Evolutionary conservation across 2,797 vertebrate genomes (phyloP), one percentile per base, ranked within the genome.

Genomic region (Etheostoma nigrum): DNA sequence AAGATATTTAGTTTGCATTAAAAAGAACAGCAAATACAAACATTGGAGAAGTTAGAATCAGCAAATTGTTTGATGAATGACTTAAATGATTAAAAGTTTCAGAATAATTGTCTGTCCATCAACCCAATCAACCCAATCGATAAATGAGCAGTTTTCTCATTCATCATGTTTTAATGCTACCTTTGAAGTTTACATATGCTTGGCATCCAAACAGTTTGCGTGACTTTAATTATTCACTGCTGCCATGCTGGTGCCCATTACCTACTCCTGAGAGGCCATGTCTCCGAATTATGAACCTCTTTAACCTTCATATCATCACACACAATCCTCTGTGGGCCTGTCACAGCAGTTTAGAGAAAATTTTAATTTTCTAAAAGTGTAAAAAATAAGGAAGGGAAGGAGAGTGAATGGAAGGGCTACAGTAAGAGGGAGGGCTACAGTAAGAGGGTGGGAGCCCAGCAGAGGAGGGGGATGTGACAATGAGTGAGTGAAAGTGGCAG

Each of bases 401-500:
- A 53, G 25, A 57, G 10, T 40, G 36, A 68, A 45, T 68, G 63
- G 52, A 45, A 27, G 47, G 21, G 54, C 51, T 55, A 67, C 68
- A 67, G 78, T 62, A 15, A 19, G 68, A 67, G 44, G 61, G 53
- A 5, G 77, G 67, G 60, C 51, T 55, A 67, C 68, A 67, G 78
- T 62, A 15, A 19, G 68, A 67, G 44, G 61, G 53, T 6, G 77
- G 67, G 60, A 71, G 68, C 49, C 11, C 49, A 27, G 48, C 16
- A 16, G 45, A 30, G 53, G 66, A 25, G 65, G 21, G n/a, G 40
- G 45, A 40, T 5, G 75, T 74, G 88, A 93, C 86, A 89, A 85
- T 89, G 89, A 92, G 74, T 83, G 92, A 92, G 90, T 78, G 91
- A 89, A 90, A 83, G 88, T 66, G 53, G 75, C 61, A 58, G 79